Percentiles rank a stretch among this genome's conserved stretches.
These are phyloP conservation scores for Rhagoletis zephyria DNA, from an alignment of 1,140 invertebrate genomes.

Conservation along the genomic window DNA sequence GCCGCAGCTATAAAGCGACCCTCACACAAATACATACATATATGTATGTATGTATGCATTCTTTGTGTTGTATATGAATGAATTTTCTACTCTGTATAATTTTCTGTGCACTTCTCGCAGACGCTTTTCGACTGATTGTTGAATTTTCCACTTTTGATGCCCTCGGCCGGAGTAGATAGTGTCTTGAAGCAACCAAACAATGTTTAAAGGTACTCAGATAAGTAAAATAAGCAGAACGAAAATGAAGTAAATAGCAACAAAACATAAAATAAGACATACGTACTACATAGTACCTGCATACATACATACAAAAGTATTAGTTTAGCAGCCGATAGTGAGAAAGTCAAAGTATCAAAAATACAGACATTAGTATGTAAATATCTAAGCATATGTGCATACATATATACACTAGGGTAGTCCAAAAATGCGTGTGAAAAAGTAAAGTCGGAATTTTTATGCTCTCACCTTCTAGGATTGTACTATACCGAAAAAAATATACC, in stretches of 20 bases:
- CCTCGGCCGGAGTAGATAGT: neutral
- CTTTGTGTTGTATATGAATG: neutral
- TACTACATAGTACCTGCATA: too few relatives aligned
- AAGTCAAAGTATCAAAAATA: conserved; percentile 2
- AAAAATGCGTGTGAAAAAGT: too few relatives aligned
- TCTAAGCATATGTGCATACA: neutral
- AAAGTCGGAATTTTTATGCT: too few relatives aligned
- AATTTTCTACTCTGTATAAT: neutral
- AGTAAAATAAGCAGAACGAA: neutral
- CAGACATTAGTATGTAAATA: neutral
- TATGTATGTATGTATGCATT: neutral
- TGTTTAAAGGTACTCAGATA: neutral
- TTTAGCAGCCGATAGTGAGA: neutral
- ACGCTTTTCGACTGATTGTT: conserved; percentile 52
- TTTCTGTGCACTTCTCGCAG: neutral
- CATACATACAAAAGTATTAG: too few relatives aligned
- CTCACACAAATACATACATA: conserved; percentile 21
- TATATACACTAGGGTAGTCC: neutral
- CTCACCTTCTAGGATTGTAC: too few relatives aligned
- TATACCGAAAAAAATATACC: too few relatives aligned
- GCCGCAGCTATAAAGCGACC: conserved; percentile 60
- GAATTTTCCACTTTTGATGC: conserved; percentile 1
- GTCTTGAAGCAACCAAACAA: neutral
- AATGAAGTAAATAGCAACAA: neutral
- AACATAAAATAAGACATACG: neutral